Base-by-base conservation (phyloP, 2,888 invertebrate species). In the Heliconius erato region DNA sequence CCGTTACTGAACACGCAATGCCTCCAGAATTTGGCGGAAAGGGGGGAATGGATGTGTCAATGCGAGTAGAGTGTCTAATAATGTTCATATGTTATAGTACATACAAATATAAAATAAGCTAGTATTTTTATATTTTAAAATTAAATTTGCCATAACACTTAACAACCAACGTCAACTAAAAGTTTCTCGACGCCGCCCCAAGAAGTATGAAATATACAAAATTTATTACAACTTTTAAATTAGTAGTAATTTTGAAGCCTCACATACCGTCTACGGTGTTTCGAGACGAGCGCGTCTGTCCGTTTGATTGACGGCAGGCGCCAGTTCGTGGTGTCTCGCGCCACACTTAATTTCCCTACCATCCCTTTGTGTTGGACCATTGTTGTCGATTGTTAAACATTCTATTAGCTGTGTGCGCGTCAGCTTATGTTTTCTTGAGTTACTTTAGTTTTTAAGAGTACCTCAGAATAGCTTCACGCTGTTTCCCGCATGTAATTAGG, bases 241-340 rank as follows among this genome's bases (percentile, higher is more conserved):
- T 78, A 77, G 67, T 49, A 3, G 71, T 44, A 80, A 80, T 82
- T 83, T 80, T 26, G 35, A 80, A 54, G 59, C 35, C 68, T 54
- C 59, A 49, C 44, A 44, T 26, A 74, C 26, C 65, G 54, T 59
- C 59, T 23, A 44, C 81, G 74, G 89, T 89, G 89, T 88, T 87
- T 88, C 88, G 89, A 89, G 91, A 90, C 91, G 92, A 92, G 90
- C 88, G 88, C 90, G 91, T 90, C 93, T 89, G 91, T 90, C 90
- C 86, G 87, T 84, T 85, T 94, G 94, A 94, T 93, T 92, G 94
- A 93, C 93, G 88, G 91, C 89, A 87, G 93, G 91, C 91, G 91
- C 92, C 91, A 88, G 87, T 79, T 84, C 74, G 28, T 76, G 40
- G 79, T 23, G 44, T 74, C 59, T 63, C 28, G 79, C 72, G 44